Base-by-base conservation (phyloP, 2,113 vertebrate genomes). In the Corythornis cristatus region DNA sequence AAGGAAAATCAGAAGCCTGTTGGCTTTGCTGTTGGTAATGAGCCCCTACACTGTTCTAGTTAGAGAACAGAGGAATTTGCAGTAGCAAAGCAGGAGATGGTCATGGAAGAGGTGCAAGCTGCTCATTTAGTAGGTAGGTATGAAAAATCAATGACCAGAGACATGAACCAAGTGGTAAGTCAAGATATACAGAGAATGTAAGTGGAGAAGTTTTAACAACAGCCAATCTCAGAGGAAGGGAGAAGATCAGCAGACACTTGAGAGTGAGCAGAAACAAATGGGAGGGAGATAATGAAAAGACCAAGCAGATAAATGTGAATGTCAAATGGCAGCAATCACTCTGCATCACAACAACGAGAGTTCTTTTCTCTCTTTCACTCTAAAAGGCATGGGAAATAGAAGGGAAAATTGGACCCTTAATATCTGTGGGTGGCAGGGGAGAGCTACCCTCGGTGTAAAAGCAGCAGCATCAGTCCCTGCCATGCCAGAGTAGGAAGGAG, bases 321-420 rank as follows among this genome's bases (percentile, higher is more conserved):
- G 83, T 95, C 96, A 97, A 88, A 95, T 90, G 82, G 74, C 90
- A 94, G 66, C 90, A 94, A 97, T 97, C 95, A 94, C 73, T 94
- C 94, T 78, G 73, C 90, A 91, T 96, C 94, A 93, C 92, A 84
- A 90, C 73, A 92, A 95, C 62, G 51, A 77, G 84, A 95, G 86
- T 95, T 90, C 75, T 86, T 79, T 86, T 81, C 89, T 95, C 83
- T 90, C 81, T 88, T 73, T 83, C 56, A 58, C 46, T 83, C 90
- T 67, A 48, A 88, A 84, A 95, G 62, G 75, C 87, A 73, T 21
- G 12, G 50, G 83, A 90, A 94, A 89, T 48, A 68, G 79, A 92
- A 96, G 21, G 70, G 78, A 48, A 96, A 95, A 97, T 95, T 91
- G 93, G 65, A 77, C 82, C 73, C 35, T 88, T 91, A 78, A 73